These are phyloP conservation scores for Diloba caeruleocephala DNA, from an alignment of 2,888 invertebrate species.

Conservation along the genomic window DNA sequence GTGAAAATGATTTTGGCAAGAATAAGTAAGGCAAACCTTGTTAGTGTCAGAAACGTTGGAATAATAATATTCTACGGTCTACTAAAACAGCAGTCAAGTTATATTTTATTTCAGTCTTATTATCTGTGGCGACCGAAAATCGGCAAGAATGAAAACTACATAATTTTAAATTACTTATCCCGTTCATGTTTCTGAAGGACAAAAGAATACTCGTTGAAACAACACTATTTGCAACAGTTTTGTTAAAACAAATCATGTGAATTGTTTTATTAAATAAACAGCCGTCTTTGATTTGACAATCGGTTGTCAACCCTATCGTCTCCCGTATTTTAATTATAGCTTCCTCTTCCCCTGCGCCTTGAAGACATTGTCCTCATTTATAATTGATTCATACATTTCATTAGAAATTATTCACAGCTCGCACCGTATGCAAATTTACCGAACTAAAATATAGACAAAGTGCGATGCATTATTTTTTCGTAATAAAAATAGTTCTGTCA, in stretches of 20 bases:
- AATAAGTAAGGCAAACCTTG: too few relatives aligned
- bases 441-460: constrained; percentile 83
- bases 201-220: too few relatives aligned
- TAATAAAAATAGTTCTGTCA: constrained; percentile 72
- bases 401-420: constrained; percentile 75
- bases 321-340: constrained; percentile 82
- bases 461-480: constrained; percentile 60
- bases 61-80: too few relatives aligned
- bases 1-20: constrained; percentile 1
- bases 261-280: background rate
- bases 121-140: too few relatives aligned
- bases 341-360: constrained; percentile 77
- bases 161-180: too few relatives aligned
- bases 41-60: too few relatives aligned
- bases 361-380: constrained; percentile 80
- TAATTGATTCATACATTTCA: constrained; percentile 85
- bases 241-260: background rate
- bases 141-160: too few relatives aligned
- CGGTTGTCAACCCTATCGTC: constrained; percentile 66
- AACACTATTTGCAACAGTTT: background rate
- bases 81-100: too few relatives aligned
- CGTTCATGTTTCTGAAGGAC: too few relatives aligned
- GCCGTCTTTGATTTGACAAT: background rate
- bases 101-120: too few relatives aligned
- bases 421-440: constrained; percentile 77